Conservation (phyloP, 2,797 vertebrate species). For the Lerista edwardsae region DNA sequence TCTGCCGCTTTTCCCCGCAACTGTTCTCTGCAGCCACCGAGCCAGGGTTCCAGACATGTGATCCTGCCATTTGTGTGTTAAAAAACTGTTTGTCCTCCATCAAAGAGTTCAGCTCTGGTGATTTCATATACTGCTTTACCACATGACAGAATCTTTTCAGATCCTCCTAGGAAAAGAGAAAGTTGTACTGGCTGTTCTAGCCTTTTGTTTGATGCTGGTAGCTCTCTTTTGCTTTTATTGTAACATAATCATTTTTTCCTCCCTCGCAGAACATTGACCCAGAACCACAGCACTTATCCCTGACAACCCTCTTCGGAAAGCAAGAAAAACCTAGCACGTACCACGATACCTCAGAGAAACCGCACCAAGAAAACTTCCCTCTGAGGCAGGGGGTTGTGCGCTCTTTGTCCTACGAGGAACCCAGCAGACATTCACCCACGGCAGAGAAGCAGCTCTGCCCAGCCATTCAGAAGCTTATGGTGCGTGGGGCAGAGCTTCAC, state of each 20-base stretch:
- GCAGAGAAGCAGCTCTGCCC: slow-evolving; percentile 85
- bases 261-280: slow-evolving; percentile 63
- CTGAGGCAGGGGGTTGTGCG: slow-evolving; percentile 79
- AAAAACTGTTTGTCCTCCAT: background rate
- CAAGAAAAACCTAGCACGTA: slow-evolving; percentile 65
- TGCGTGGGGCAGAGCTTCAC: slow-evolving; percentile 80
- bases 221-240: background rate
- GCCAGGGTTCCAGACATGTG: background rate
- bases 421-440: slow-evolving; percentile 49
- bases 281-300: slow-evolving; percentile 83
- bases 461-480: slow-evolving; percentile 93
- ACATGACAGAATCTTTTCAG: slow-evolving; percentile 55
- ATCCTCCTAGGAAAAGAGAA: slow-evolving; percentile 28
- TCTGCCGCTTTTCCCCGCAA: background rate
- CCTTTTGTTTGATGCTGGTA: slow-evolving; percentile 18
- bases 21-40: background rate
- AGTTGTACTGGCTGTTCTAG: slow-evolving; percentile 10
- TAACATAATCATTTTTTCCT: slow-evolving; percentile 15
- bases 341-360: slow-evolving; percentile 48
- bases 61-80: background rate
- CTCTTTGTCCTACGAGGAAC: slow-evolving; percentile 86
- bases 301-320: slow-evolving; percentile 87
- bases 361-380: slow-evolving; percentile 49
- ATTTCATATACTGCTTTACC: slow-evolving; percentile 36
- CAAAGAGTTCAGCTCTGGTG: background rate